phyloP scores from a whole-genome alignment of 2,888 invertebrate genomes.

The Pyralis farinalis region DNA sequence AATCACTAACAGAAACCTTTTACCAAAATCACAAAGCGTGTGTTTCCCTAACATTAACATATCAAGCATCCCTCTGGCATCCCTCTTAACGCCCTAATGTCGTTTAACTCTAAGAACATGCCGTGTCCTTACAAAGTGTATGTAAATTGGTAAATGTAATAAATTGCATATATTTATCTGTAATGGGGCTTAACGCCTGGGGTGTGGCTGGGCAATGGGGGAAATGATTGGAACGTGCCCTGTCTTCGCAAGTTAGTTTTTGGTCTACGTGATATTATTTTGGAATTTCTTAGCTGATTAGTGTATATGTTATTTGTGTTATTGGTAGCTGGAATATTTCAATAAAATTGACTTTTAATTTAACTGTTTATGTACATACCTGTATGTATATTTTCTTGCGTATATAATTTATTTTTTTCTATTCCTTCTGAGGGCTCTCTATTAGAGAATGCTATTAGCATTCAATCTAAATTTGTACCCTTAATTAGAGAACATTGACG shows the following conservation, averaged over 20 bases:
- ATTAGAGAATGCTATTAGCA: too few species aligned
- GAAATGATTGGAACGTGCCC: conserved; percentile 35
- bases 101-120: conserved; percentile 62
- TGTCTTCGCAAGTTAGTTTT: conserved; percentile 16
- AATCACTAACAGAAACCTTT: background rate
- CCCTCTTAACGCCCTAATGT: conserved; percentile 48
- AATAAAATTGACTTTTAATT: too few species aligned
- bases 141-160: conserved; percentile 79
- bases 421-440: too few species aligned
- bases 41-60: background rate
- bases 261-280: conserved; percentile 9
- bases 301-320: background rate
- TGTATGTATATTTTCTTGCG: too few species aligned
- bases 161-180: conserved; percentile 77
- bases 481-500: too few species aligned
- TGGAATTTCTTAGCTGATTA: background rate
- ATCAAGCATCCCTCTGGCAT: conserved; percentile 26
- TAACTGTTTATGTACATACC: too few species aligned
- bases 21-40: background rate
- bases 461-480: too few species aligned
- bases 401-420: too few species aligned
- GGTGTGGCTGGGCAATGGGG: conserved; percentile 42
- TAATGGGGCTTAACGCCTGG: conserved; percentile 64
- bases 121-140: conserved; percentile 62
- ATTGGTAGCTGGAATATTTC: too few species aligned